Evolutionary conservation across 2,888 invertebrate genomes (phyloP), one percentile per base, ranked within the genome.

Genomic region (Apotomis turbidana): DNA sequence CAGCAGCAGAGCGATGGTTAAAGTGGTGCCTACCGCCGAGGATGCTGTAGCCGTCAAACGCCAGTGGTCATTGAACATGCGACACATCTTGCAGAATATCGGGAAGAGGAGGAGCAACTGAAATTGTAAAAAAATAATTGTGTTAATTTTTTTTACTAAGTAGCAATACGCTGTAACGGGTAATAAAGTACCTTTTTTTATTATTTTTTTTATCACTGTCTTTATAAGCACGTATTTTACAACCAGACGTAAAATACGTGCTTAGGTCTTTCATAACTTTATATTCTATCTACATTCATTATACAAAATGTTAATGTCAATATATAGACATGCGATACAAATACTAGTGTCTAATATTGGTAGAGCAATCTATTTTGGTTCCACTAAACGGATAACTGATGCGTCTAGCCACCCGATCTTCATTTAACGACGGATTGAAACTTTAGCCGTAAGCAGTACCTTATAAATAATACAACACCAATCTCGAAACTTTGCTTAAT

Each of bases 61-160:
- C 91, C 93, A 94, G 67, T 93, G 86, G 49, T 92, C 90, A 2
- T 88, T 89, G 0, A 89, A 85, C 8, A 89, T 75, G 0, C 90
- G 84, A 49, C 91, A 90, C 3, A 94, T 82, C 64, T 90, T 91
- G 74, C 91, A 91, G 76, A 89, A 93, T 0, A 93, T 79, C 13
- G 94, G 93, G 71, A 88, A 93, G 6, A 94, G 81, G 0, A 93
- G 86, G 38, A 87, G 81, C 60, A 93, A 79, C 94, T 94, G 86
- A 59, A 90, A 71, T 49, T 4, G 15, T 12, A 5, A 9, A 52
- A 63, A 5, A 15, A 13, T 12, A 4, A 1, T 38, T 27, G 27
- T 27, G 27, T 2, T 27, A 27, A 27, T 27, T 27, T 27, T 27
- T 27, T 27, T 27, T 2, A 27, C 27, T 27, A 27, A 27, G 27